A percentile compares a stretch with the other conserved stretches of the same genome.
These are phyloP conservation scores for Spheniscus humboldti DNA, from an alignment of 2,797 vertebrate genomes.

Conservation along the genomic window DNA sequence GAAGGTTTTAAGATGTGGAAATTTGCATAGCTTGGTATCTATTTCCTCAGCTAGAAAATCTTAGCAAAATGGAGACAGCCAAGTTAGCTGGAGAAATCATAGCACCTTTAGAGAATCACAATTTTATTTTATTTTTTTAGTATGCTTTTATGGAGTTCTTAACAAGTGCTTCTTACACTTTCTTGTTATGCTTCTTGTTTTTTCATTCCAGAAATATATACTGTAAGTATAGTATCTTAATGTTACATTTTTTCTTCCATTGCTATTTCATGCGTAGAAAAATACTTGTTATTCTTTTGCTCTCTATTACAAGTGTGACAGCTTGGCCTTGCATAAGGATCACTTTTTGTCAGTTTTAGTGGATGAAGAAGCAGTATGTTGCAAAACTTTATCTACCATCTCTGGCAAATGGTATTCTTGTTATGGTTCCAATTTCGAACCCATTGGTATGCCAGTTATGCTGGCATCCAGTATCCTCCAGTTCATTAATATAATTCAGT, in stretches of 20 bases:
- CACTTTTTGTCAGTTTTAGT: background rate
- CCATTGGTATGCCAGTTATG: background rate
- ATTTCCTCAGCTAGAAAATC: background rate
- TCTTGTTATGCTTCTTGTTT: background rate
- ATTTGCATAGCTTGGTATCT: background rate
- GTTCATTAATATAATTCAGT: background rate
- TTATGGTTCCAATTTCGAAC: background rate
- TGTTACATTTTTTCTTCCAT: background rate
- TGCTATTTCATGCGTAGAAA: background rate
- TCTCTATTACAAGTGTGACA: background rate
- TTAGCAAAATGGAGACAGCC: background rate
- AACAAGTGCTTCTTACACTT: background rate
- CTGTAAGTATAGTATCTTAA: background rate
- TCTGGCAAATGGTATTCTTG: background rate
- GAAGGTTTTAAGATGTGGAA: background rate
- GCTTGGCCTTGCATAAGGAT: background rate
- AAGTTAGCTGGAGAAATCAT: background rate
- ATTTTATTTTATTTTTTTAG: background rate
- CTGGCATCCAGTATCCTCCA: background rate
- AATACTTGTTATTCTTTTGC: background rate
- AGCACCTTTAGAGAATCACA: background rate
- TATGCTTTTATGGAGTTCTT: background rate
- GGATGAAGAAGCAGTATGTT: background rate
- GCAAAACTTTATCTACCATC: background rate
- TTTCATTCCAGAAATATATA: background rate